These are phyloP conservation scores for Hippocampus abdominalis DNA, from an alignment of 2,113 vertebrate genomes.

Conservation along the genomic window DNA sequence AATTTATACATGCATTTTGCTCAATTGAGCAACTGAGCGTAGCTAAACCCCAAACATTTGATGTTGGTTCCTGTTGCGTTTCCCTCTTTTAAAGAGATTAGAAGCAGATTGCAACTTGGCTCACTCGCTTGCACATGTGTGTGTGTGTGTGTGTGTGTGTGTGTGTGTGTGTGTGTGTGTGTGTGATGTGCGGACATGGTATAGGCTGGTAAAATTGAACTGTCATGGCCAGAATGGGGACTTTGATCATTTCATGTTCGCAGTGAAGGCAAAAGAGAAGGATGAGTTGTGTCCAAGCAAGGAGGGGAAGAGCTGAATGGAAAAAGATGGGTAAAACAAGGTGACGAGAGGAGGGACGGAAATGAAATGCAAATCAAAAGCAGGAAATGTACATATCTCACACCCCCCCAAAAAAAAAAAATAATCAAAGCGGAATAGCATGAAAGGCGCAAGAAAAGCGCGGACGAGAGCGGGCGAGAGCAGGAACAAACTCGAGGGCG, in stretches of 20 bases:
- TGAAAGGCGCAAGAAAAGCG: not conserved
- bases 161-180: slow-evolving; percentile 17
- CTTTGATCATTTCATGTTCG: slow-evolving; percentile 68
- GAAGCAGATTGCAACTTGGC: not conserved
- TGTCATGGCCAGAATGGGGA: slow-evolving; percentile 62
- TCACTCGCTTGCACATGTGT: not conserved
- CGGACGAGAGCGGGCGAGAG: slow-evolving; percentile 14
- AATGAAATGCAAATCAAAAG: slow-evolving; percentile 9
- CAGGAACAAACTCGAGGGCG: slow-evolving; percentile 18
- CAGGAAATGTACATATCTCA: slow-evolving; percentile 14
- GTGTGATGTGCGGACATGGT: slow-evolving; percentile 4
- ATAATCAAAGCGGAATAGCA: not conserved
- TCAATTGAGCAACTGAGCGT: not conserved
- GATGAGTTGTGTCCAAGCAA: slow-evolving; percentile 17
- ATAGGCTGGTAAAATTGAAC: slow-evolving; percentile 53
- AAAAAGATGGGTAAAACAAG: not conserved
- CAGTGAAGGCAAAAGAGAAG: slow-evolving; percentile 37
- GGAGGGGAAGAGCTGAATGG: not conserved
- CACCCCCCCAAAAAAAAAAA: not conserved
- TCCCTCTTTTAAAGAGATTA: slow-evolving; percentile 2
- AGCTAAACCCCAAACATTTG: not conserved
- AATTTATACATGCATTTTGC: not conserved
- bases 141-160: slow-evolving; percentile 16
- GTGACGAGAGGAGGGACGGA: not conserved
- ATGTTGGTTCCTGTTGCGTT: slow-evolving; percentile 2